Conservation (phyloP, 2,797 vertebrate genomes). For the Cyprinella venusta region DNA sequence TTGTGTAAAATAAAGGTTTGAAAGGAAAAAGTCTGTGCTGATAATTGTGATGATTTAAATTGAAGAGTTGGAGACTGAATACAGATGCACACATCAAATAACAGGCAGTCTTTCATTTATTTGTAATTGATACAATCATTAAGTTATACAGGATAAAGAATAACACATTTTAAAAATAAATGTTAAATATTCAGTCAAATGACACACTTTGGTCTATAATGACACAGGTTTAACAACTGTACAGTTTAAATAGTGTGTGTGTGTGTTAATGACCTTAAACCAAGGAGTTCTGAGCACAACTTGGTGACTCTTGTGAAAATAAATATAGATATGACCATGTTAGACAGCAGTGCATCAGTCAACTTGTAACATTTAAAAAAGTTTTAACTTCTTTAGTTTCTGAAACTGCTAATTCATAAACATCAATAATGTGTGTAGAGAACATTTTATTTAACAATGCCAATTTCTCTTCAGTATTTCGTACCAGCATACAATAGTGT, state of each 20-base stretch:
- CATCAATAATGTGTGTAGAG: not conserved
- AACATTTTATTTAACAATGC: not conserved
- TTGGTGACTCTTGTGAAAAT: not conserved
- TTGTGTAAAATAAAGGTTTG: slow-evolving; percentile 21
- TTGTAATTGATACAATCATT: not conserved
- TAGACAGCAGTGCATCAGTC: not conserved
- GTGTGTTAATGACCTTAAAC: not conserved
- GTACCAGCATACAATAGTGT: not conserved
- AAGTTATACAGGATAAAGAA: not conserved
- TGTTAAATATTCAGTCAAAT: too few relatives aligned
- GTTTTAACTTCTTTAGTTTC: not conserved
- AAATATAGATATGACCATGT: not conserved
- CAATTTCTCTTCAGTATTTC: not conserved
- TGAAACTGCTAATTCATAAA: not conserved
- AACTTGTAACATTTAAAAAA: not conserved
- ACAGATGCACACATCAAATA: not conserved
- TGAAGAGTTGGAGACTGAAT: not conserved
- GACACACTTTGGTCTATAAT: not conserved
- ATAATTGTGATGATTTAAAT: not conserved
- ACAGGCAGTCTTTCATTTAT: not conserved
- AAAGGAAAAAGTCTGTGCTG: not conserved
- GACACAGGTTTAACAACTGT: not conserved
- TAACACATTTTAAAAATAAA: too few relatives aligned
- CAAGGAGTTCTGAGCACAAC: not conserved
- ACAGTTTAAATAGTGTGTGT: not conserved